Evolutionary conservation across 2,888 invertebrate species (phyloP).

Genomic region (Synergus laeviventris): DNA sequence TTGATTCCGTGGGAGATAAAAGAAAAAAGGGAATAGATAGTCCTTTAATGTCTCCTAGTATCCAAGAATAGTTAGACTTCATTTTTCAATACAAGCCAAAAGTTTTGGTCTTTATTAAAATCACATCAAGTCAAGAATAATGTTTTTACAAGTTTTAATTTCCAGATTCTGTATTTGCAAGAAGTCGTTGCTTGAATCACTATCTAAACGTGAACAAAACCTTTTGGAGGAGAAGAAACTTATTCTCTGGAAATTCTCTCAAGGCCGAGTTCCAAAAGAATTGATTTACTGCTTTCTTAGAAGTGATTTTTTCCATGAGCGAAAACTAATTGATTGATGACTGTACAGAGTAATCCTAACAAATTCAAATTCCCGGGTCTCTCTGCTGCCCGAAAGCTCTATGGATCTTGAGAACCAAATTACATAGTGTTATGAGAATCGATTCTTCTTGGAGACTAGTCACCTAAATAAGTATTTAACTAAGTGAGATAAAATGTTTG

Average conservation of each 20-base stretch:
- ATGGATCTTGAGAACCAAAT: too few species aligned
- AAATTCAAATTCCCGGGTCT: too few species aligned
- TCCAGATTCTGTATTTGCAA: neutral
- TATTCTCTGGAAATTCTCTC: constrained; percentile 8
- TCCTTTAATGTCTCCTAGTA: neutral
- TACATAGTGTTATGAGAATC: neutral
- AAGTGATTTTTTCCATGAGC: neutral
- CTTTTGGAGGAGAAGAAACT: constrained; percentile 5
- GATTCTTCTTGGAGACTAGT: neutral
- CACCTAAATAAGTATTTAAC: too few species aligned
- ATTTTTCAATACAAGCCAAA: neutral
- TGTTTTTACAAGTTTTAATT: neutral
- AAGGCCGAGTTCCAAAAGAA: neutral
- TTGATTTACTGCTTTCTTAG: constrained; percentile 1
- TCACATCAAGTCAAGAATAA: neutral
- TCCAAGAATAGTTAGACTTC: neutral
- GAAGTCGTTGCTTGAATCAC: constrained; percentile 17
- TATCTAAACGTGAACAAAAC: neutral
- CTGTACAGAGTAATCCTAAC: neutral
- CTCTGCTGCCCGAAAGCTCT: too few species aligned
- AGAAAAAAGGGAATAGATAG: neutral
- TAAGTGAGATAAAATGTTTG: too few species aligned
- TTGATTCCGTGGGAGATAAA: neutral
- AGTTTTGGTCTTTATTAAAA: neutral
- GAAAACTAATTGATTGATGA: neutral